Base-by-base conservation (phyloP, 2,888 invertebrate species). In the Phragmatobia fuliginosa region DNA sequence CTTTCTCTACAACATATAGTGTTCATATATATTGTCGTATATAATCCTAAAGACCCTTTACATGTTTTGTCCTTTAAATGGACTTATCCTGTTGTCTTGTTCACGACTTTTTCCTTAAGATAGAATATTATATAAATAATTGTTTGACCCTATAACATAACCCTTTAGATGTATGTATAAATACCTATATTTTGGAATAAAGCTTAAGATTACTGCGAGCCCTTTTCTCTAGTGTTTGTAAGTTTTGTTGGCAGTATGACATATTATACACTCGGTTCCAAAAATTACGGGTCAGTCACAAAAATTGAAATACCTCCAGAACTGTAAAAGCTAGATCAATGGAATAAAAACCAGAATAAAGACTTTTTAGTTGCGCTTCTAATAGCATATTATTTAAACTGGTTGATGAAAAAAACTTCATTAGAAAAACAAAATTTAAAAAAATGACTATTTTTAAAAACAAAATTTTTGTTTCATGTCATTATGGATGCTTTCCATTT, bases 31-130 rank as follows among this genome's bases (percentile, higher is more conserved):
- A 63, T 66, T 70, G 58, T 70, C 58, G 66, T 66, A 62, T 67
- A 67, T 62, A 67, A 56, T 41, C 49, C 59, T 59, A 62, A 66
- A 72, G 68, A 59, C 59, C 71, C 68, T 68, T 71, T 33, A 63
- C 45, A 52, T 67, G 62, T 67, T 59, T 65, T 65, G 62, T 66
- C 68, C 65, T 28, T 68, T 66, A 62, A 62, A 72, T 72, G 71
- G 68, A 68, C 66, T 72, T 72, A 72, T 68, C 68, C 68, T 66
- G 71, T 72, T 72, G 60, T 21, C 38, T 71, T 68, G 68, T 72
- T 66, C 71, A 45, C 31, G 52, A 49, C 49, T 66, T 72, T 72
- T 72, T 67, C 71, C 71, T 68, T 65, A 58, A 68, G 67, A 68
- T 71, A 68, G 58, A 67, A 67, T 71, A 52, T 56, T 64, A 67